Percentiles rank a stretch among this genome's conserved stretches.
These are phyloP conservation scores for Agonopterix subpropinquella DNA, from an alignment of 2,888 invertebrate species.

Conservation along the genomic window DNA sequence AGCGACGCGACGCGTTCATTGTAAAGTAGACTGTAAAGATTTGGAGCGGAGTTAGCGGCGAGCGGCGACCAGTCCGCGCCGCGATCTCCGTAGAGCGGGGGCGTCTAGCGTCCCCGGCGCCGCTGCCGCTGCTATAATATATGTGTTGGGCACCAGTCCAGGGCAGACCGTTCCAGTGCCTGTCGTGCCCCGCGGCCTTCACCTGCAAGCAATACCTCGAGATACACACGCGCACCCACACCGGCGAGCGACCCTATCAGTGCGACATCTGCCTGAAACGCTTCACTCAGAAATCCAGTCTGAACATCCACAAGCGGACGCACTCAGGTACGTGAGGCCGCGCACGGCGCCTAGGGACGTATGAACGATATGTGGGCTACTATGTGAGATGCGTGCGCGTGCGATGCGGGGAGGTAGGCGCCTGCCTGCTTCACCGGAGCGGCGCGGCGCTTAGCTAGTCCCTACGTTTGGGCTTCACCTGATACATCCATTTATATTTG, in stretches of 20 bases:
- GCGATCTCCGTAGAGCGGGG: slow-evolving; percentile 63
- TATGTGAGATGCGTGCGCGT: slow-evolving; percentile 18
- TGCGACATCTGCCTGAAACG: slow-evolving; percentile 87
- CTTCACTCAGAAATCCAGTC: slow-evolving; percentile 88
- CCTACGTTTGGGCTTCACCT: slow-evolving; percentile 1
- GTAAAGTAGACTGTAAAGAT: slow-evolving; percentile 25
- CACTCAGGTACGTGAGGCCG: slow-evolving; percentile 76
- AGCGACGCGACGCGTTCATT: slow-evolving; percentile 8
- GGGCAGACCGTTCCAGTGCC: slow-evolving; percentile 77
- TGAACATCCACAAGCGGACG: slow-evolving; percentile 87
- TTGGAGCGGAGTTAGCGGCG: slow-evolving; percentile 63
- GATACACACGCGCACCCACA: slow-evolving; percentile 79
- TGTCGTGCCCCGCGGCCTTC: slow-evolving; percentile 76
- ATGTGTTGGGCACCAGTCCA: slow-evolving; percentile 74
- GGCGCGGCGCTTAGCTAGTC: neutral
- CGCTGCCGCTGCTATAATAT: slow-evolving; percentile 70
- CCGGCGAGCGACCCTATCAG: slow-evolving; percentile 77
- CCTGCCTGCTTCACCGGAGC: slow-evolving; percentile 5
- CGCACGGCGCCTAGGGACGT: slow-evolving; percentile 24
- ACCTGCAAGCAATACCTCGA: slow-evolving; percentile 77
- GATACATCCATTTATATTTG: neutral
- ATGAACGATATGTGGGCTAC: slow-evolving; percentile 44
- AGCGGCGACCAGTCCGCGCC: slow-evolving; percentile 70
- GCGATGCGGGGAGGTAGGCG: slow-evolving; percentile 13
- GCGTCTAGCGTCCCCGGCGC: slow-evolving; percentile 58